Conservation (phyloP, 2,888 invertebrate species). For the Drosophila yooni region DNA sequence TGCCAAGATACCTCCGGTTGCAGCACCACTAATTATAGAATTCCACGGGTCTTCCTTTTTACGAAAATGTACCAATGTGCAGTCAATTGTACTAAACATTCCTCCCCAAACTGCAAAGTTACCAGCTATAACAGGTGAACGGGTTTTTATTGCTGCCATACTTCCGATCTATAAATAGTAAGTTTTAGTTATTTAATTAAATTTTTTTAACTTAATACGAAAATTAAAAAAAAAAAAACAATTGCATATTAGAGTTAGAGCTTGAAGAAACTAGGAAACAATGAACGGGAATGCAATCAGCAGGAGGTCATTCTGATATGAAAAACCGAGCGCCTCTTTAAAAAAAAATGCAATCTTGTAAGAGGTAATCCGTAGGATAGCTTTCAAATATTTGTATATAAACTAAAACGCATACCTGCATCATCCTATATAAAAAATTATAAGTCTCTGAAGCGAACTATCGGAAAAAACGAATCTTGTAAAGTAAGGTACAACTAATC, state of each 20-base stretch:
- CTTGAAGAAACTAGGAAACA: not conserved
- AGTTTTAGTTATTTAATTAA: not conserved
- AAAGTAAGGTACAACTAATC: no score
- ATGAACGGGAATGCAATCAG: not conserved
- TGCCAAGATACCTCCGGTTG: conserved; percentile 98
- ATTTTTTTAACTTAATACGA: not conserved
- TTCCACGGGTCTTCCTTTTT: conserved; percentile 99
- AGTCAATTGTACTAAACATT: conserved; percentile 99
- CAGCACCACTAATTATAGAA: conserved; percentile 96
- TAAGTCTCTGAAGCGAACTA: not conserved
- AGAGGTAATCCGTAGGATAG: not conserved
- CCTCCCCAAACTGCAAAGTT: conserved; percentile 99
- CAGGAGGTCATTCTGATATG: not conserved
- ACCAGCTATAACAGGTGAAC: conserved; percentile 97
- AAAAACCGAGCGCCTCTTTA: not conserved
- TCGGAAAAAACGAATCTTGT: not conserved
- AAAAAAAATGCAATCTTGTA: not conserved
- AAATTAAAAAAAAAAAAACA: not conserved
- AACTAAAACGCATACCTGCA: not conserved
- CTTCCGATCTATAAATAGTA: conserved; percentile 87
- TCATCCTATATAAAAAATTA: not conserved
- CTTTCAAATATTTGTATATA: not conserved
- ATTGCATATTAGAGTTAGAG: not conserved
- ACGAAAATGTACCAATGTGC: conserved; percentile 96
- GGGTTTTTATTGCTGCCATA: conserved; percentile 91